Evolutionary conservation across 2,888 invertebrate species (phyloP).

Genomic region (Aleiodes leptofemur): DNA sequence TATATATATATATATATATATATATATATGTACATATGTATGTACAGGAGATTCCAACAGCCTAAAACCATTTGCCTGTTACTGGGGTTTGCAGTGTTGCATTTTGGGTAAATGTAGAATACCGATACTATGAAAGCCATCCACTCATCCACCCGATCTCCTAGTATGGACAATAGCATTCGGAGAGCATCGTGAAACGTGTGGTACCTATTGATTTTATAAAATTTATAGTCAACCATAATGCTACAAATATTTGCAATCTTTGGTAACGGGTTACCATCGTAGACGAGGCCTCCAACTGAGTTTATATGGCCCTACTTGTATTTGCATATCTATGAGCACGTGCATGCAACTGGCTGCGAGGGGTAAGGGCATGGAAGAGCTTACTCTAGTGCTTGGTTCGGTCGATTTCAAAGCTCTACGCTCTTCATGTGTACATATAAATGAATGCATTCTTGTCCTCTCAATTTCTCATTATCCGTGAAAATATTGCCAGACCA

Average conservation of each 20-base stretch:
- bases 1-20: slow-evolving; percentile 26
- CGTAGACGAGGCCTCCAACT: neutral
- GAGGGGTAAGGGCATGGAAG: slow-evolving; percentile 7
- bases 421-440: too few relatives aligned
- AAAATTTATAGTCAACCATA: slow-evolving; percentile 59
- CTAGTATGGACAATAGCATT: neutral
- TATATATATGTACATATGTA: slow-evolving; percentile 22
- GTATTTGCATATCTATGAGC: slow-evolving; percentile 59
- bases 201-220: slow-evolving; percentile 59
- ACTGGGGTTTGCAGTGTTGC: neutral
- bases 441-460: too few relatives aligned
- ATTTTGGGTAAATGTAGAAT: neutral
- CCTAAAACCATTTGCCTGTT: slow-evolving; percentile 46
- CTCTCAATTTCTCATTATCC: too few relatives aligned
- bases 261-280: slow-evolving; percentile 47
- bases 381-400: slow-evolving; percentile 33
- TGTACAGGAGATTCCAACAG: too few relatives aligned
- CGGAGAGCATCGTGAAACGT: slow-evolving; percentile 6
- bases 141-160: too few relatives aligned
- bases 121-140: too few relatives aligned
- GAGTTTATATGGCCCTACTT: neutral
- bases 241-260: slow-evolving; percentile 64
- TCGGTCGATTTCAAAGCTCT: too few relatives aligned
- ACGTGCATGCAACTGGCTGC: slow-evolving; percentile 40
- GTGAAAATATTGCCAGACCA: too few relatives aligned